Evolutionary conservation across 2,888 invertebrate species (phyloP), one percentile per base, ranked within the genome.

Genomic region (Laothoe populi): DNA sequence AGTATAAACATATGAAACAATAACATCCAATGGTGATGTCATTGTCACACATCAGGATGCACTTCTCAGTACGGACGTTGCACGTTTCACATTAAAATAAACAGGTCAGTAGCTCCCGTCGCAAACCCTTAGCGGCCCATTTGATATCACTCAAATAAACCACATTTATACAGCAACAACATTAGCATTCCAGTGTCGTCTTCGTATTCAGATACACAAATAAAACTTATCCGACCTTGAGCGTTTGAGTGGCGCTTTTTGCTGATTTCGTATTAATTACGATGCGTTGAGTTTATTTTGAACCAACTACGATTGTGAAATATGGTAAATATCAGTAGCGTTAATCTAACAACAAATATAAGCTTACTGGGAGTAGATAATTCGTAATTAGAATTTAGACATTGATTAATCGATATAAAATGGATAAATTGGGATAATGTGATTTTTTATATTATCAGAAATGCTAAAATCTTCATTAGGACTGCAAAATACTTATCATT

Each of bases 211-310:
- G 11, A 35, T 53, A 53, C 13, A 23, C 53, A 53, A 53, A 53
- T 53, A 53, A 53, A 53, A 53, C 44, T 19, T 19, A 44, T 44
- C 49, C 49, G 35, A 53, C 53, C 53, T 53, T 53, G 53, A 19
- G 19, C 24, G 7, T 11, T 53, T 31, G 35, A 53, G 19, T 35
- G 53, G 31, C 53, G 53, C 19, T 53, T 53, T 53, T 53, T 53
- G 53, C 35, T 31, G 53, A 53, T 53, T 53, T 53, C 35, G 35
- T 53, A 35, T 35, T 53, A 35, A 53, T 53, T 53, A 35, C 53
- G 23, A 46, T 23, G 53, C 11, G 35, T 21, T 35, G 19, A 19
- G 19, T 19, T 35, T 35, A 31, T 35, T 19, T 53, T 24, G 13
- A 46, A 46, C 11, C 10, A 16, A 53, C n/a, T n/a, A n/a, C 8